These are phyloP conservation scores for Ochotona curzoniae DNA, from an alignment of 2,113 vertebrate genomes.

Conservation along the genomic window DNA sequence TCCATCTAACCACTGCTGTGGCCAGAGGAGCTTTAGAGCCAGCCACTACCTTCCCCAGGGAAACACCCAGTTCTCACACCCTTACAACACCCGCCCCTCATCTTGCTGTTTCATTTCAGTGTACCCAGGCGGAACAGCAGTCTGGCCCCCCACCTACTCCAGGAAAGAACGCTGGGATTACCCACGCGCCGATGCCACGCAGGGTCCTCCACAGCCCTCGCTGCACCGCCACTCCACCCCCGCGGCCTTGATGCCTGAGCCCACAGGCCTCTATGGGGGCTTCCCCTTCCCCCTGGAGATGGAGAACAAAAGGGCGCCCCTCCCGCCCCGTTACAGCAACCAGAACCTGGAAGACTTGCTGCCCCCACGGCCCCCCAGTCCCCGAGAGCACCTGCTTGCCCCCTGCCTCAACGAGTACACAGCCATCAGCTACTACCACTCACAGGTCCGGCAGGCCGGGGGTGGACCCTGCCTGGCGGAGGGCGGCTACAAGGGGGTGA, in stretches of 20 bases:
- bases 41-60: background rate
- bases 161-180: conserved; percentile 90
- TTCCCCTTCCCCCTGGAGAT: conserved; percentile 96
- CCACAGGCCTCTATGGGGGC: conserved; percentile 91
- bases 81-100: accelerated
- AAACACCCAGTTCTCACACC: conserved; percentile 59
- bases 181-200: conserved; percentile 91
- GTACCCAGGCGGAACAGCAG: conserved; percentile 88
- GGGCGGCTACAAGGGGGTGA: conserved; percentile 91
- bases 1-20: accelerated
- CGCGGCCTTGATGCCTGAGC: conserved; percentile 82
- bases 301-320: conserved; percentile 93
- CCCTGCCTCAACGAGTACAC: conserved; percentile 96
- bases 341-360: conserved; percentile 97
- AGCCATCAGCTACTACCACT: conserved; percentile 96
- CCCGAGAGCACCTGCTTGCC: conserved; percentile 86
- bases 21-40: background rate
- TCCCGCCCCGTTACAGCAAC: conserved; percentile 97
- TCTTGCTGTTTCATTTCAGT: conserved; percentile 84
- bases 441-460: conserved; percentile 86
- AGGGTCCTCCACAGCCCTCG: conserved; percentile 84
- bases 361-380: conserved; percentile 85
- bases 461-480: conserved; percentile 86
- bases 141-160: conserved; percentile 88
- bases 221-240: conserved; percentile 83